A percentile compares a stretch with the other conserved stretches of the same genome.
phyloP scores from a whole-genome alignment of 2,797 vertebrate genomes.

The Gymnopithys bicolor region DNA sequence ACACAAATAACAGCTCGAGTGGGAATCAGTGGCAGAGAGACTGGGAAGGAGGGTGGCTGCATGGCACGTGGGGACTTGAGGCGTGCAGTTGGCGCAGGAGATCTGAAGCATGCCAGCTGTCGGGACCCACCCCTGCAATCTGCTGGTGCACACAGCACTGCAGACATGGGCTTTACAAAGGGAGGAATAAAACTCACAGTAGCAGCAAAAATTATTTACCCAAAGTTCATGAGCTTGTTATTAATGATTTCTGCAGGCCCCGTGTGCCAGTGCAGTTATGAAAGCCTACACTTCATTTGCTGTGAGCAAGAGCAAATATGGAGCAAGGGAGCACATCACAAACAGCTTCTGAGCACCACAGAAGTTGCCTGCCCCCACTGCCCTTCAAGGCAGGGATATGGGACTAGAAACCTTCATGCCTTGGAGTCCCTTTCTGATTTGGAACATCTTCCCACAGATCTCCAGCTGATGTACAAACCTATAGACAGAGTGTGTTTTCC shows the following conservation, averaged over 20 bases:
- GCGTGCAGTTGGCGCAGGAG: slow-evolving; percentile 21
- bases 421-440: neutral
- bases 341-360: neutral
- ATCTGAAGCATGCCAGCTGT: slow-evolving; percentile 57
- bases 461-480: neutral
- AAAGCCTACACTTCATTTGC: neutral
- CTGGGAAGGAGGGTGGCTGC: neutral
- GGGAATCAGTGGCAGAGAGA: neutral
- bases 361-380: neutral
- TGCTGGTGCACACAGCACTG: neutral
- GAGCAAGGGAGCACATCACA: rapidly evolving
- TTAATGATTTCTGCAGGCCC: slow-evolving; percentile 3
- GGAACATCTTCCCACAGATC: neutral
- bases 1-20: neutral
- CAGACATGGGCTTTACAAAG: neutral
- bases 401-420: neutral
- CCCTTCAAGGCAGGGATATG: neutral
- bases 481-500: neutral
- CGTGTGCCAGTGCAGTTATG: rapidly evolving
- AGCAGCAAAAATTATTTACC: slow-evolving; percentile 41
- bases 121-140: slow-evolving; percentile 62
- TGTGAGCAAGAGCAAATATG: rapidly evolving
- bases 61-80: neutral
- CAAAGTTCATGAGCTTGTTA: slow-evolving; percentile 14
- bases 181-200: neutral